Percentiles rank a stretch among this genome's conserved stretches.
phyloP scores from a whole-genome alignment of 2,797 vertebrate species.

The Hippoglossus hippoglossus region DNA sequence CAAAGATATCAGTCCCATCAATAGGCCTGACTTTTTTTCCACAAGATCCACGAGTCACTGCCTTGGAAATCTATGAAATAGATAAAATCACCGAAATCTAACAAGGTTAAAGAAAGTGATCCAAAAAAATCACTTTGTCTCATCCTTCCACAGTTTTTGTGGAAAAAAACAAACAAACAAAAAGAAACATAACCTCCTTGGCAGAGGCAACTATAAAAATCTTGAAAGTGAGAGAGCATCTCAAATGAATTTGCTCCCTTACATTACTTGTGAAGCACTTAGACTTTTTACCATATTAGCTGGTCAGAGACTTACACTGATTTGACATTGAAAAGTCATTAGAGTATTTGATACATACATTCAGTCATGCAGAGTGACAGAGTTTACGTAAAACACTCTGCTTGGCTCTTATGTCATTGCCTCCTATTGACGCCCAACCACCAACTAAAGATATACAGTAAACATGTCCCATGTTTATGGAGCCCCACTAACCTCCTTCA shows the following conservation, averaged over 20 bases:
- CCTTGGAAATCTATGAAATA: too few relatives aligned
- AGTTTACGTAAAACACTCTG: conserved; percentile 1
- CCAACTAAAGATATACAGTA: conserved; percentile 8
- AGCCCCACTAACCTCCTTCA: neutral
- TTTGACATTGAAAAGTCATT: neutral
- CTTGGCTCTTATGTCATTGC: conserved; percentile 1
- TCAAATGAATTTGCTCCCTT: too few relatives aligned
- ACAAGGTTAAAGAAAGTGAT: too few relatives aligned
- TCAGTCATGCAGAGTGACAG: neutral
- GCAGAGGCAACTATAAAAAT: neutral
- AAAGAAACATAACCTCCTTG: too few relatives aligned
- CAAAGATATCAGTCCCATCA: too few relatives aligned
- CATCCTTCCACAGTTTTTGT: too few relatives aligned
- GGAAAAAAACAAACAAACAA: too few relatives aligned
- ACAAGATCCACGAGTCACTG: too few relatives aligned
- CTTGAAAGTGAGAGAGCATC: conserved; percentile 2
- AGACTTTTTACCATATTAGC: neutral
- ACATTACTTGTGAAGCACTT: neutral
- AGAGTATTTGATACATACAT: neutral
- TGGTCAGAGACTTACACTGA: conserved; percentile 1
- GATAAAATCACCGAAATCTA: too few relatives aligned
- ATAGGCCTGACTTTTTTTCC: too few relatives aligned
- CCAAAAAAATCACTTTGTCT: too few relatives aligned
- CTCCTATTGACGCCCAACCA: neutral
- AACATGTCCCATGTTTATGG: neutral